phyloP scores from a whole-genome alignment of 1,140 invertebrate species.

The Eurytemora carolleeae region DNA sequence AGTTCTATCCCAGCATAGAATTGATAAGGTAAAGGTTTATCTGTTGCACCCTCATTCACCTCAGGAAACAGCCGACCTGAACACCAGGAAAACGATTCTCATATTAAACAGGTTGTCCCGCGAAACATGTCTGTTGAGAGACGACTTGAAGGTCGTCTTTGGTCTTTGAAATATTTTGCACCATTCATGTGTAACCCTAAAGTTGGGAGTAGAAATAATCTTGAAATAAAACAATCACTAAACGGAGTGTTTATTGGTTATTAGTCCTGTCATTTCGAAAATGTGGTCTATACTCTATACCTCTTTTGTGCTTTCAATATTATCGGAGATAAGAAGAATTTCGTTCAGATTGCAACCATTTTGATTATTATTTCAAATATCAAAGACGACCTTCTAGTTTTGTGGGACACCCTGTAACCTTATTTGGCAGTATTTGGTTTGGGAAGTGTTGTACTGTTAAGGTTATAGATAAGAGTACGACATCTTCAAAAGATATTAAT shows the following conservation, averaged over 20 bases:
- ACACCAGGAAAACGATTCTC: background rate
- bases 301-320: no score
- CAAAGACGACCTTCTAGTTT: background rate
- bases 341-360: no score
- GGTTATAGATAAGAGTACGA: background rate
- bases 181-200: background rate
- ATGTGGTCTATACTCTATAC: no score
- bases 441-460: background rate
- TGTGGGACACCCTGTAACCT: no score
- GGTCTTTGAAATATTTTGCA: background rate
- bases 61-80: background rate
- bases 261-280: no score
- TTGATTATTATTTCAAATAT: no score
- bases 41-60: slow-evolving; percentile 10
- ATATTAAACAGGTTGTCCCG: background rate
- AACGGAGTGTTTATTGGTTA: no score
- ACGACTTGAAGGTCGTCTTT: no score
- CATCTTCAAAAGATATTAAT: background rate
- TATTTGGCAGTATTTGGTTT: background rate
- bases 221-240: slow-evolving; percentile 28
- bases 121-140: no score
- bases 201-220: slow-evolving; percentile 20
- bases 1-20: slow-evolving; percentile 39
- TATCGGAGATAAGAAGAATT: no score
- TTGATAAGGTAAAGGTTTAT: slow-evolving; percentile 28